Percentiles rank a stretch among this genome's conserved stretches.
Evolutionary conservation across 2,113 vertebrate genomes (phyloP).

Genomic region (Nettapus auritus): DNA sequence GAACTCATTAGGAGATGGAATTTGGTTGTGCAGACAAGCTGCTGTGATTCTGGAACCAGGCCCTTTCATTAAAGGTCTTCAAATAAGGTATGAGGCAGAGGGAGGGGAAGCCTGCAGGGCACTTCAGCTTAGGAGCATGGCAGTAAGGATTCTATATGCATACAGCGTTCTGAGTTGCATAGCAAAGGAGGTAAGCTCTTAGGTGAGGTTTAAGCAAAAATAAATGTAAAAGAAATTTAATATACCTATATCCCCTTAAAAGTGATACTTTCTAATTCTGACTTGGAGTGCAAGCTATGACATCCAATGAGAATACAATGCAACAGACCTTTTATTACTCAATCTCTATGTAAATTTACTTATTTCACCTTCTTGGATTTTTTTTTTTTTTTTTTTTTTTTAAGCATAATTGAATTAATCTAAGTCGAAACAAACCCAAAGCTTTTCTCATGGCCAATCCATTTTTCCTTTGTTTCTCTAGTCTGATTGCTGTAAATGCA

Average conservation of each 20-base stretch:
- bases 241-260: neutral
- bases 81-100: constrained; percentile 62
- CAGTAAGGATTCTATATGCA: constrained; percentile 41
- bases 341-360: constrained; percentile 54
- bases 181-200: neutral
- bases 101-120: constrained; percentile 45
- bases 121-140: constrained; percentile 12
- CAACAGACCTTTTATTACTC: constrained; percentile 55
- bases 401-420: constrained; percentile 44
- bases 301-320: constrained; percentile 12
- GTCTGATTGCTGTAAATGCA: neutral
- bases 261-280: constrained; percentile 32
- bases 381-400: neutral
- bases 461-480: constrained; percentile 3
- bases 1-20: constrained; percentile 78
- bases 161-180: neutral
- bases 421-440: constrained; percentile 8
- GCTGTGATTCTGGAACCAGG: constrained; percentile 63
- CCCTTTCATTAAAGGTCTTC: constrained; percentile 75
- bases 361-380: constrained; percentile 15
- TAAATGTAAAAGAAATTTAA: constrained; percentile 13
- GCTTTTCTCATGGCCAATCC: neutral
- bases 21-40: constrained; percentile 67
- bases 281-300: neutral
- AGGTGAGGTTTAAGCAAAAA: constrained; percentile 31